Evolutionary conservation across 2,113 vertebrate species (phyloP), one percentile per base, ranked within the genome.

Genomic region (Himantopus leucocephalus): DNA sequence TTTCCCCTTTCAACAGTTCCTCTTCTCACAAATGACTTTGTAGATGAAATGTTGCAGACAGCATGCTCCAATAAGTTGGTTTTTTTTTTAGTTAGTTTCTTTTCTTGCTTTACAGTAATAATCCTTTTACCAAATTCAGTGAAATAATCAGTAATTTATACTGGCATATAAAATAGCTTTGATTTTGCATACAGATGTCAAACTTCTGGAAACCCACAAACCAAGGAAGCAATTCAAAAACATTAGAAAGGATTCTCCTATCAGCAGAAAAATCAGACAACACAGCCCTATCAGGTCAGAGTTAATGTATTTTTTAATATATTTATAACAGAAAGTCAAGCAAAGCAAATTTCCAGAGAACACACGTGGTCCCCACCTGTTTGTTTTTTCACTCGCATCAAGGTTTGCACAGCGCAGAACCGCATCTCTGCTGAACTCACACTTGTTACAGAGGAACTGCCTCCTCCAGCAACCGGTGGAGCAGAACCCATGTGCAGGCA

Each of bases 361-460:
- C 19, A 78, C 45, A 41, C 0, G 0, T 14, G 27, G 21, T 72
- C 58, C 37, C n/a, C 66, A 82, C 17, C 7, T 32, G 10, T 37
- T 35, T 39, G 20, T 9, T 21, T 15, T 41, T 60, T 6, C 6
- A 67, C 32, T 79, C 9, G 8, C 47, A 18, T 17, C 50, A 47
- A 71, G 34, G 21, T 45, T 19, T 85, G 29, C 29, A n/a, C 17
- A 48, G 64, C 8, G 3, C 64, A 81, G 41, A 87, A 37, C 6
- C 8, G 22, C 14, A 0, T 24, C 48, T 53, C n/a, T 35, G 2
- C 43, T 16, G 14, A 58, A n/a, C 23, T 41, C 0, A 0, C 6
- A 2, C 9, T 67, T 37, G 24, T 37, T 47, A 21, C 26, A 84
- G 24, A 64, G 45, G 15, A 92, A 27, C 5, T 35, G 35, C n/a